These are phyloP conservation scores for Archocentrus centrarchus DNA, from an alignment of 2,113 vertebrate genomes.

Conservation along the genomic window DNA sequence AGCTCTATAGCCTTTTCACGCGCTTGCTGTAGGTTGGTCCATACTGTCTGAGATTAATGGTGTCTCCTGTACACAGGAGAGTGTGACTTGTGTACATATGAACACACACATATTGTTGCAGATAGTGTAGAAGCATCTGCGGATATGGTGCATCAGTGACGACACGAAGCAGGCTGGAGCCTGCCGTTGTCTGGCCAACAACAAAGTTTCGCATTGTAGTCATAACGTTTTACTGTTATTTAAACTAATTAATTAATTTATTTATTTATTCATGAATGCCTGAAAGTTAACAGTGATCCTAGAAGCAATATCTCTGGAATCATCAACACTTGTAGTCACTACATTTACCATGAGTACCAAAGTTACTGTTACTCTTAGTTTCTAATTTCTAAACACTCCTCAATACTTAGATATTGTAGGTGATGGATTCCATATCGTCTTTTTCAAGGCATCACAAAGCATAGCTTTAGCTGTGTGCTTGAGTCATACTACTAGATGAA, in stretches of 20 bases:
- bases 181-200: not conserved
- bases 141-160: not conserved
- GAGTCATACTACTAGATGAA: not conserved
- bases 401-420: too few species aligned
- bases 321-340: not conserved
- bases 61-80: not conserved
- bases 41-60: not conserved
- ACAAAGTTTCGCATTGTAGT: not conserved
- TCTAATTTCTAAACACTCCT: too few species aligned
- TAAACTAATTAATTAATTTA: not conserved
- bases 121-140: not conserved
- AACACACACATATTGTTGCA: not conserved
- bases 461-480: not conserved
- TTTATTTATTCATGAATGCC: accelerated
- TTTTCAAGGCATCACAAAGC: not conserved
- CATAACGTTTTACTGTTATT: not conserved
- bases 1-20: not conserved
- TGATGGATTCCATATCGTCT: too few species aligned
- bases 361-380: not conserved
- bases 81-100: not conserved
- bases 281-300: not conserved
- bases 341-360: not conserved
- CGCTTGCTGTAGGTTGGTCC: too few species aligned
- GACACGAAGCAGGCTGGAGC: not conserved
- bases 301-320: not conserved